These are phyloP conservation scores for Yponomeuta malinellus DNA, from an alignment of 2,888 invertebrate species.

Conservation along the genomic window DNA sequence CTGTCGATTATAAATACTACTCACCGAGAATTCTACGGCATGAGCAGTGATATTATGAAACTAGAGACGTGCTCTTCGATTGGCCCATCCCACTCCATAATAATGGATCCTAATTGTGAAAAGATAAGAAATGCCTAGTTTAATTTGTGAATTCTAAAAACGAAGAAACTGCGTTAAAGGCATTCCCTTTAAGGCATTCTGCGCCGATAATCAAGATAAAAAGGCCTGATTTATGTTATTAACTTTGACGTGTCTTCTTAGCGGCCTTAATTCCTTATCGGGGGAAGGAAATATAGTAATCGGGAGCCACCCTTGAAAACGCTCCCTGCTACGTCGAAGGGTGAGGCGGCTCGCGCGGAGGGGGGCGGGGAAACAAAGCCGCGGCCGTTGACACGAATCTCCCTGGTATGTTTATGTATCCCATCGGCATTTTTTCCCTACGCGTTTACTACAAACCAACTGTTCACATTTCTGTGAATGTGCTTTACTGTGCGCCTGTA, in stretches of 20 bases:
- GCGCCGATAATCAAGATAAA: conserved; percentile 34
- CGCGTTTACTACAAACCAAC: conserved; percentile 28
- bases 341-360: conserved; percentile 25
- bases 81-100: background rate
- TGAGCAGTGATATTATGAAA: too few species aligned
- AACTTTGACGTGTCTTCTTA: conserved; percentile 57
- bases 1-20: too few species aligned
- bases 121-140: background rate
- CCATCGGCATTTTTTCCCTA: conserved; percentile 59
- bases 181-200: conserved; percentile 8
- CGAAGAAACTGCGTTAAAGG: conserved; percentile 17
- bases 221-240: conserved; percentile 52
- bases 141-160: conserved; percentile 19
- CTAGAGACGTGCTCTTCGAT: background rate
- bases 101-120: background rate
- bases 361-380: conserved; percentile 37
- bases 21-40: too few species aligned
- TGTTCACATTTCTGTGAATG: conserved; percentile 10
- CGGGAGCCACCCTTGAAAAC: conserved; percentile 59
- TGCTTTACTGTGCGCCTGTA: too few species aligned
- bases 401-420: conserved; percentile 64
- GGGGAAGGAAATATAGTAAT: conserved; percentile 45
- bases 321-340: conserved; percentile 36
- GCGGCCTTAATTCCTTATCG: conserved; percentile 60
- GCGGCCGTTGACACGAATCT: conserved; percentile 72